A percentile compares a stretch with the other conserved stretches of the same genome.
Conservation (phyloP, 2,797 vertebrate species). For the Rhinoraja longicauda region DNA sequence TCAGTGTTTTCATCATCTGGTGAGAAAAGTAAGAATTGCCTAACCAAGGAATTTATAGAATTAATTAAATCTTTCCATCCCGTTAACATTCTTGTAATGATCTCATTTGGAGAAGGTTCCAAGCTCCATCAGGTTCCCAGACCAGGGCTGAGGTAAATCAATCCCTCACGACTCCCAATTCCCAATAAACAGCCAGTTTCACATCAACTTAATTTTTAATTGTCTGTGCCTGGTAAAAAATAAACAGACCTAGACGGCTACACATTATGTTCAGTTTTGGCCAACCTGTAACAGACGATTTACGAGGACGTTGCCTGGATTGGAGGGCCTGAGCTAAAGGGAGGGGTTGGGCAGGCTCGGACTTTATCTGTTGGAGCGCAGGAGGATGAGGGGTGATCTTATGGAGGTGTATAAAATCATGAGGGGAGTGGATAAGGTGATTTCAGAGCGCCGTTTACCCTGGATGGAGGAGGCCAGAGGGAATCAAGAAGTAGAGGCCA, state of each 20-base stretch:
- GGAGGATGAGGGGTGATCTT: no score
- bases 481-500: no score
- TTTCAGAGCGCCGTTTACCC: no score
- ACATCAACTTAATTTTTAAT: background rate
- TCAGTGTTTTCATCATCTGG: background rate
- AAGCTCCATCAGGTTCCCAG: background rate
- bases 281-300: no score
- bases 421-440: no score
- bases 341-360: no score
- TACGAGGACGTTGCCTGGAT: no score
- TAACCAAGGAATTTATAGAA: background rate
- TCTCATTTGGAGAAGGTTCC: background rate
- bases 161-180: background rate
- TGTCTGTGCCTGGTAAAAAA: background rate
- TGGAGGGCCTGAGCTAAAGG: no score
- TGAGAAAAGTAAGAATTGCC: background rate
- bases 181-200: constrained; percentile 6
- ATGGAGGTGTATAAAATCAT: no score
- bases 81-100: background rate
- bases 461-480: no score
- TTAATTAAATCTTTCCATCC: constrained; percentile 14
- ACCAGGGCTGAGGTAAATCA: background rate
- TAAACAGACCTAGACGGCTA: background rate
- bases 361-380: no score
- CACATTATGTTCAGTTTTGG: background rate